Conservation (phyloP, 2,888 invertebrate genomes). For the Antheraea assamensis region DNA sequence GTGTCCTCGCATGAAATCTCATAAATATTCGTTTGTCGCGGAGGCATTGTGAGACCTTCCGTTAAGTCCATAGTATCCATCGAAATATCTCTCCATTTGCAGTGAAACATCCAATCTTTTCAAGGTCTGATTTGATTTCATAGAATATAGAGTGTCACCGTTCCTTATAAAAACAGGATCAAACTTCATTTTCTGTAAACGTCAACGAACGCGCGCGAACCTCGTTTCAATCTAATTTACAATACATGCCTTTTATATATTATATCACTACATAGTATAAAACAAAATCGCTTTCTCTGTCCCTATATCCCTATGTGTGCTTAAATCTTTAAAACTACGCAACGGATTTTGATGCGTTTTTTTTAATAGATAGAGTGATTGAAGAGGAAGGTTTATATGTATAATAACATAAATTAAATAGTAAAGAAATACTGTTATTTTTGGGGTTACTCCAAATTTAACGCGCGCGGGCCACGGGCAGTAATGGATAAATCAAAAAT, state of each 20-base stretch:
- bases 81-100: slow-evolving; percentile 17
- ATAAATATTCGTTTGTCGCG: slow-evolving; percentile 6
- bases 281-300: too few species aligned
- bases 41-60: neutral
- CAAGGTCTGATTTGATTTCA: slow-evolving; percentile 33
- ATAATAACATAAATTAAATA: too few species aligned
- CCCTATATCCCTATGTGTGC: too few species aligned
- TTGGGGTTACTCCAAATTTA: too few species aligned
- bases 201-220: slow-evolving; percentile 22
- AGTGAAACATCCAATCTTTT: slow-evolving; percentile 18
- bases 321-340: too few species aligned
- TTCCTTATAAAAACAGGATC: slow-evolving; percentile 55
- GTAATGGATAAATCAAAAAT: too few species aligned
- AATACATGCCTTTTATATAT: slow-evolving; percentile 30
- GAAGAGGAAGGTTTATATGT: too few species aligned
- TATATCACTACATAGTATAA: too few species aligned
- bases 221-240: slow-evolving; percentile 65
- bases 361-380: too few species aligned
- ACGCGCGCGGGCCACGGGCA: too few species aligned
- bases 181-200: slow-evolving; percentile 56
- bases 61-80: slow-evolving; percentile 11
- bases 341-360: too few species aligned
- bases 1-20: neutral
- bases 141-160: slow-evolving; percentile 34
- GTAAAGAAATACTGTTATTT: too few species aligned